Conservation (phyloP, 2,113 vertebrate genomes). For the Thryonomys swinderianus region DNA sequence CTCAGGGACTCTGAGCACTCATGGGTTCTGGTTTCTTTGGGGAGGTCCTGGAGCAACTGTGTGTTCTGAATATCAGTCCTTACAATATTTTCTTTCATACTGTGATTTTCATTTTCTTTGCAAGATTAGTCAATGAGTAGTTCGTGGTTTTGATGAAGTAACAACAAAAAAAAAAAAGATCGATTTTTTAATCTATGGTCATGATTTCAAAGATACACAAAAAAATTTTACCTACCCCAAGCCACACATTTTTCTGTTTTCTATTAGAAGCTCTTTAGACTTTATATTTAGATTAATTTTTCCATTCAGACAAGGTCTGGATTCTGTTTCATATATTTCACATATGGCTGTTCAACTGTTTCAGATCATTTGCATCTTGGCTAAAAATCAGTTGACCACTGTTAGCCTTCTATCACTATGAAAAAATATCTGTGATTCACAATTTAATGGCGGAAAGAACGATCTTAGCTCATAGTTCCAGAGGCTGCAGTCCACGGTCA, state of each 20-base stretch:
- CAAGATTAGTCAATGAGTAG: not conserved
- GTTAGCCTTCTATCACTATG: not conserved
- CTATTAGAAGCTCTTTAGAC: not conserved
- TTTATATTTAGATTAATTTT: not conserved
- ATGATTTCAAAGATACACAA: not conserved
- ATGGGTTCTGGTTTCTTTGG: not conserved
- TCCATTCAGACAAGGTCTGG: not conserved
- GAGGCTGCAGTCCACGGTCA: not conserved
- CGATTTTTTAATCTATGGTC: not conserved
- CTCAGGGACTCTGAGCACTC: not conserved
- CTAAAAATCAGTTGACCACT: not conserved
- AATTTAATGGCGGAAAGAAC: not conserved
- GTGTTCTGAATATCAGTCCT: not conserved
- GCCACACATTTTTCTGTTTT: not conserved
- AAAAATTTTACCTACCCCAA: not conserved
- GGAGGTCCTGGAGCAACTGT: not conserved
- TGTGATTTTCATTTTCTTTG: not conserved
- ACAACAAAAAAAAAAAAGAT: not conserved
- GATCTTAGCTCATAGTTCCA: not conserved
- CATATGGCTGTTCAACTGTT: not conserved
- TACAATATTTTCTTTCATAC: not conserved
- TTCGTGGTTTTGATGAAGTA: not conserved
- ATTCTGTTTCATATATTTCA: not conserved
- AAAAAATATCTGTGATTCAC: not conserved
- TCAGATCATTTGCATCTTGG: not conserved